Base-by-base conservation (phyloP, 2,888 invertebrate species). In the Argyresthia albistria region DNA sequence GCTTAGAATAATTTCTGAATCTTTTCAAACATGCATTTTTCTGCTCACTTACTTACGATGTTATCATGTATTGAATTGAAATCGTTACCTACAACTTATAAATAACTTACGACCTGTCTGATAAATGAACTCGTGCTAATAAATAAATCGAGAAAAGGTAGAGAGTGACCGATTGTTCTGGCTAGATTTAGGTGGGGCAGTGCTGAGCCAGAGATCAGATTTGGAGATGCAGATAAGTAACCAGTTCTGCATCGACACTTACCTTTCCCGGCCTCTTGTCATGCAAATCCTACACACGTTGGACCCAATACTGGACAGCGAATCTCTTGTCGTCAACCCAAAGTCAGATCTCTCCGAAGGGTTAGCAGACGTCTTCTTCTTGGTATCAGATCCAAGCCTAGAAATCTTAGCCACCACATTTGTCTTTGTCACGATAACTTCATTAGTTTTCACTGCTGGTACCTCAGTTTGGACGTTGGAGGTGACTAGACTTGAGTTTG, bases 221-320 rank as follows among this genome's bases (percentile, higher is more conserved):
- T 4, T 25, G 25, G 2, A 2, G 25, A 6, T 25, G 6, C 2
- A 25, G 25, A 25, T 4, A 25, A 2, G 6, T 25, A 4, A 25
- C 3, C 25, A 25, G 25, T 25, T 25, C 2, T 25, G 2, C 25
- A 25, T 25, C 25, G 4, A 50, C 53, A 54, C 50, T 53, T 51
- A 82, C 86, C 86, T 82, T 63, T 86, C 86, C 46, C 76, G 68
- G 35, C 50, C 50, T 15, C 25, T 39, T 9, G 50, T 50, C 50
- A 50, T 50, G 42, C 50, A 50, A 16, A 50, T 50, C 14, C 50
- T 50, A 25, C 50, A 50, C 14, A 50, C 89, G 66, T 86, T 89
- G 43, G 90, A 90, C 48, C 88, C 88, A 60, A 90, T 88, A 62
- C 90, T 89, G 43, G 87, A 87, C 8, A 88, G 62, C 0, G 87